phyloP scores from a whole-genome alignment of 2,797 vertebrate species.

The Pangasius larnaudii region DNA sequence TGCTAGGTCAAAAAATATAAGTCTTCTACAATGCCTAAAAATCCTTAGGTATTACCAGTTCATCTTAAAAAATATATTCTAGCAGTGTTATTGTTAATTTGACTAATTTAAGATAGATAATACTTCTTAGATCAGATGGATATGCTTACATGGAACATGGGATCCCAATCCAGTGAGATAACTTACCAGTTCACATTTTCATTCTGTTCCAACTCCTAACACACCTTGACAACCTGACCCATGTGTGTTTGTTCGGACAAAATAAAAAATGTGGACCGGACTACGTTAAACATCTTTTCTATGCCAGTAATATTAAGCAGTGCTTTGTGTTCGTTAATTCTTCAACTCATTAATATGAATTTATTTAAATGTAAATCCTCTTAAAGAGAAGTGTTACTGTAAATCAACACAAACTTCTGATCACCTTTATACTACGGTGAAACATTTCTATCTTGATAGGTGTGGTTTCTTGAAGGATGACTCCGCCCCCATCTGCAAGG shows the following conservation, averaged over 20 bases:
- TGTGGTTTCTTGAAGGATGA: neutral
- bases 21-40: neutral
- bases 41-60: neutral
- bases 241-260: neutral
- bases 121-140: neutral
- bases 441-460: neutral
- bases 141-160: neutral
- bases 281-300: neutral
- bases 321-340: neutral
- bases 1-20: neutral
- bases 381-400: neutral
- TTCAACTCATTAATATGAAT: neutral
- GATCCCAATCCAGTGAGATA: neutral
- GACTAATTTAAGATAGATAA: neutral
- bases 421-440: neutral
- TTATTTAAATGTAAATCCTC: neutral
- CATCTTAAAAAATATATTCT: neutral
- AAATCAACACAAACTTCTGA: neutral
- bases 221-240: neutral
- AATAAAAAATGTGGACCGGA: neutral
- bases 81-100: too few relatives aligned
- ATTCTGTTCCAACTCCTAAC: neutral
- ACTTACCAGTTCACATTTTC: neutral
- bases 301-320: neutral
- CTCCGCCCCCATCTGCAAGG: neutral